Evolutionary conservation across 53 echinoderm and acorn worm species (phyloP).

Genomic region (Paelopatides confundens): DNA sequence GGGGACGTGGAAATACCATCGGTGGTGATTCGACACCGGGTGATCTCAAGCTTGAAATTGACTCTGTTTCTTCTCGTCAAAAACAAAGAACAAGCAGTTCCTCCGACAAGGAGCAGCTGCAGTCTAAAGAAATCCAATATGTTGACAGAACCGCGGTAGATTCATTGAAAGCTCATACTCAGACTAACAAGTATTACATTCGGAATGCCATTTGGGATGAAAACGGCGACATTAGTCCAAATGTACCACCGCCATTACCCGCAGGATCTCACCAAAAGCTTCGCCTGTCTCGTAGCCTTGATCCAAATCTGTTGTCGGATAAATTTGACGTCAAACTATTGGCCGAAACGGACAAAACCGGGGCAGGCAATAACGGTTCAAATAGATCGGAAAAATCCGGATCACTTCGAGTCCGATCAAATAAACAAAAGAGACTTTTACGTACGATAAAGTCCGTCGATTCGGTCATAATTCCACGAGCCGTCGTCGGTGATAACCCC

Average conservation of each 20-base stretch:
- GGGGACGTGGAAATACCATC: conserved; percentile 2
- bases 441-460: conserved; percentile 41
- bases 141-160: conserved; percentile 42
- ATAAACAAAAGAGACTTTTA: conserved; percentile 10
- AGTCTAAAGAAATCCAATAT: not conserved
- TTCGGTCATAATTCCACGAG: conserved; percentile 28
- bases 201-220: conserved; percentile 51
- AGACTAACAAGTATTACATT: conserved; percentile 11
- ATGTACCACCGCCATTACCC: not conserved
- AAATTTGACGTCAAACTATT: too few relatives aligned
- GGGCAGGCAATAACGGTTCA: not conserved
- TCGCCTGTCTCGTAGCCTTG: conserved; percentile 25
- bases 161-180: conserved; percentile 22
- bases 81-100: not conserved
- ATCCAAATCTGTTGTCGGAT: conserved; percentile 27
- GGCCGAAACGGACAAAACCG: not conserved
- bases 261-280: conserved; percentile 23
- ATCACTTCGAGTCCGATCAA: not conserved
- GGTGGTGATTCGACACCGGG: conserved; percentile 26
- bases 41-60: conserved; percentile 46
- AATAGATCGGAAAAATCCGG: not conserved
- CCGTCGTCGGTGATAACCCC: not conserved
- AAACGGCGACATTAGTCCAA: conserved; percentile 36
- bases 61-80: not conserved
- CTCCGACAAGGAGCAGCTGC: conserved; percentile 5